Evolutionary conservation across 2,888 invertebrate species (phyloP), one percentile per base, ranked within the genome.

Genomic region (Ophioninae sp.): DNA sequence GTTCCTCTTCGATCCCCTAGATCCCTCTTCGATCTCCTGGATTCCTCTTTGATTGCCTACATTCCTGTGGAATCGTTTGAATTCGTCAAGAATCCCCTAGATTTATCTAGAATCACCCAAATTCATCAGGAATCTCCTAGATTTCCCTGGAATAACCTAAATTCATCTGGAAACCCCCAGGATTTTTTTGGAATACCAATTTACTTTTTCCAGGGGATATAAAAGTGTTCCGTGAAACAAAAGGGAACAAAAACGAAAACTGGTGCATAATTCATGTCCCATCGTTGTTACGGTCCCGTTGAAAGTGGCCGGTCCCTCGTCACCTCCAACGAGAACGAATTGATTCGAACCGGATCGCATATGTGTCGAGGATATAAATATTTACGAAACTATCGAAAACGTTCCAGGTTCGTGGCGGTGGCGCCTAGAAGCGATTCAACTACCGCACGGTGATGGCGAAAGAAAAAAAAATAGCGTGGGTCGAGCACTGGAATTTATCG

Each of bases 371-470:
- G 37, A 69, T 41, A 75, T 75, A 81, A 81, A 81, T 81, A 81
- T 81, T 81, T 70, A 76, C 64, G 44, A 76, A 76, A 50, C 70
- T 70, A 76, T 81, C 65, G 81, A 57, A 59, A 70, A 50, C 81
- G 56, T 64, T 59, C 13, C 39, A 30, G 30, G 30, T 30, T 59
- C 30, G 13, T 3, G 17, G 41, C 39, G 6, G 17, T 56, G 44
- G 41, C 21, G 61, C 56, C 61, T 61, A 64, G 56, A 69, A 61
- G 23, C 57, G 30, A 59, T 65, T 81, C 13, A 50, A 50, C 17
- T 17, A 50, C 50, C 17, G 13, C 50, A 50, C 50, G 50, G 50
- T 13, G 56, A 50, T 44, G 44, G 65, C 65, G 50, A 59, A 17
- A 74, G n/a, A 56, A 30, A 59, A 73, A 70, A 56, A 39, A 39